Conservation (phyloP, 2,797 vertebrate species). For the Darevskia nairensis region DNA sequence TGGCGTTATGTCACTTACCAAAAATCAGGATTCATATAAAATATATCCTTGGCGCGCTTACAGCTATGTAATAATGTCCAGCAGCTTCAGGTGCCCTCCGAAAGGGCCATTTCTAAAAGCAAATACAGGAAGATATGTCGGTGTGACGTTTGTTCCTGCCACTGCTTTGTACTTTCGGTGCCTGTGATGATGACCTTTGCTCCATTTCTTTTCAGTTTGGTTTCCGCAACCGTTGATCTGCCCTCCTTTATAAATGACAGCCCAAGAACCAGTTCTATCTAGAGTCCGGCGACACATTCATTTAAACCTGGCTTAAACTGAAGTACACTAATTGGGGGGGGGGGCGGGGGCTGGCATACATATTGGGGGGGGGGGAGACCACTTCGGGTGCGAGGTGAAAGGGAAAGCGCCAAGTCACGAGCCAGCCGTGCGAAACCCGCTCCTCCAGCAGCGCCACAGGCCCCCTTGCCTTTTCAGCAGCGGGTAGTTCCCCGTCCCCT, state of each 20-base stretch:
- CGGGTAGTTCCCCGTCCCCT: slow-evolving; percentile 10
- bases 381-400: neutral
- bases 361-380: too few relatives aligned
- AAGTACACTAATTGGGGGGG: neutral
- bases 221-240: neutral
- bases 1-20: neutral
- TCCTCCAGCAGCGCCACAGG: neutral
- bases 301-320: neutral
- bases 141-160: neutral
- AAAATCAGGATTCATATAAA: neutral
- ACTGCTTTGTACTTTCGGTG: too few relatives aligned
- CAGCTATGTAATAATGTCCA: neutral
- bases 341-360: neutral
- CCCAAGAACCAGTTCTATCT: neutral
- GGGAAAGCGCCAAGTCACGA: neutral
- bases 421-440: neutral
- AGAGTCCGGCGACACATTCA: neutral
- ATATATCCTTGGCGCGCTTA: neutral
- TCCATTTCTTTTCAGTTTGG: neutral
- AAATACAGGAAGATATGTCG: neutral
- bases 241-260: neutral
- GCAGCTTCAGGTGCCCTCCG: neutral
- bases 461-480: neutral
- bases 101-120: neutral
- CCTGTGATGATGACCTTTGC: neutral